A percentile compares a stretch with the other conserved stretches of the same genome.
Evolutionary conservation across 2,888 invertebrate species (phyloP).

Genomic region (Camponotus fellah): DNA sequence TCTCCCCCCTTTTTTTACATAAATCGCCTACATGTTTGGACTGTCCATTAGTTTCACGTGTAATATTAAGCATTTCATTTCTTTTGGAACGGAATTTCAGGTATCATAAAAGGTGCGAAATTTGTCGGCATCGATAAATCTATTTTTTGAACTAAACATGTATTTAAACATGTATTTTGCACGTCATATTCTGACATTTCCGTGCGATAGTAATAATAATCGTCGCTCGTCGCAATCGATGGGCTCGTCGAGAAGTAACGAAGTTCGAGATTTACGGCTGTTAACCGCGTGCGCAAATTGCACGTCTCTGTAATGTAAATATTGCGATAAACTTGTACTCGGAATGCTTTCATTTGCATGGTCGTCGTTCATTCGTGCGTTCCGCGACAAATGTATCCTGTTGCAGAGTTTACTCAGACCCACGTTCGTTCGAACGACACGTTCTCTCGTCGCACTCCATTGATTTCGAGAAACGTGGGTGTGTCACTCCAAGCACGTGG

Average conservation of each 20-base stretch:
- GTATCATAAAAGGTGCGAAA: background rate
- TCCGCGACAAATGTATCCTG: slow-evolving; percentile 18
- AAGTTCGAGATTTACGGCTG: background rate
- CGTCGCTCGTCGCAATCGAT: background rate
- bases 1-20: slow-evolving; percentile 14
- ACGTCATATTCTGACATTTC: background rate
- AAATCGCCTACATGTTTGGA: slow-evolving; percentile 10
- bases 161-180: background rate
- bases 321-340: background rate
- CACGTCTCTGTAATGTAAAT: background rate
- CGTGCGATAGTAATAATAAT: background rate
- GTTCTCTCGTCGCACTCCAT: slow-evolving; percentile 56
- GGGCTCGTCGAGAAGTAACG: background rate
- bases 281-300: background rate
- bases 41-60: background rate
- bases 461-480: slow-evolving; percentile 70
- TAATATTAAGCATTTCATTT: background rate
- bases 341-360: slow-evolving; percentile 29
- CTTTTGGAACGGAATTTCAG: background rate
- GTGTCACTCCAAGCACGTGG: slow-evolving; percentile 69
- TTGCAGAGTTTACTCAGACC: slow-evolving; percentile 40
- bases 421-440: slow-evolving; percentile 45
- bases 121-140: background rate
- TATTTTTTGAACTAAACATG: background rate
- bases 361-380: slow-evolving; percentile 21